phyloP scores from a whole-genome alignment of 1,140 invertebrate genomes.

The Lepidurus apus region DNA sequence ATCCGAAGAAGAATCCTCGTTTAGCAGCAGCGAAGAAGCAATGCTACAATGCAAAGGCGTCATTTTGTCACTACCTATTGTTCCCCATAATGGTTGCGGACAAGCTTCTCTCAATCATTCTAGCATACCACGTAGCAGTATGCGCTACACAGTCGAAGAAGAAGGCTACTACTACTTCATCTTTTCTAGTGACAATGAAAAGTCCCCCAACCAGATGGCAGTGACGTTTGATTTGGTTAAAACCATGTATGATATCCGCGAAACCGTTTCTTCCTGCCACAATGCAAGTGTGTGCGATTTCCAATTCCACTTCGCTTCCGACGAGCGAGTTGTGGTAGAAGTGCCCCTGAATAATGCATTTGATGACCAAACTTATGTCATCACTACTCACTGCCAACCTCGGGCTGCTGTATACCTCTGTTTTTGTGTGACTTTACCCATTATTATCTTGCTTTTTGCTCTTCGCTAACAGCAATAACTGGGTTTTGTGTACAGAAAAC shows the following conservation, averaged over 20 bases:
- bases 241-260: conserved; percentile 58
- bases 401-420: conserved; percentile 61
- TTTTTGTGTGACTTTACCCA: conserved; percentile 62
- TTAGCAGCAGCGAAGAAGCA: conserved; percentile 68
- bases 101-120: conserved; percentile 46
- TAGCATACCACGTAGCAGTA: conserved; percentile 15
- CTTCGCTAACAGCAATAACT: conserved; percentile 46
- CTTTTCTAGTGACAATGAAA: conserved; percentile 73
- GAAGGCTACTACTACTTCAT: conserved; percentile 77
- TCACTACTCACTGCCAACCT: conserved; percentile 65
- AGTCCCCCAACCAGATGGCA: conserved; percentile 41
- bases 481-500: not conserved
- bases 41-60: conserved; percentile 65
- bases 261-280: conserved; percentile 45
- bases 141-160: conserved; percentile 53
- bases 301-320: conserved; percentile 60
- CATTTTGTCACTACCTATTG: conserved; percentile 60
- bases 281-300: conserved; percentile 61
- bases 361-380: conserved; percentile 62
- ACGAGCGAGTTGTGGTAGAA: conserved; percentile 53
- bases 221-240: conserved; percentile 63
- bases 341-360: conserved; percentile 36
- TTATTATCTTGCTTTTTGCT: conserved; percentile 65
- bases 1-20: conserved; percentile 72
- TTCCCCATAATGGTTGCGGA: conserved; percentile 55